These are phyloP conservation scores for Trimorus sp. DNA, from an alignment of 2,888 invertebrate genomes.

Conservation along the genomic window DNA sequence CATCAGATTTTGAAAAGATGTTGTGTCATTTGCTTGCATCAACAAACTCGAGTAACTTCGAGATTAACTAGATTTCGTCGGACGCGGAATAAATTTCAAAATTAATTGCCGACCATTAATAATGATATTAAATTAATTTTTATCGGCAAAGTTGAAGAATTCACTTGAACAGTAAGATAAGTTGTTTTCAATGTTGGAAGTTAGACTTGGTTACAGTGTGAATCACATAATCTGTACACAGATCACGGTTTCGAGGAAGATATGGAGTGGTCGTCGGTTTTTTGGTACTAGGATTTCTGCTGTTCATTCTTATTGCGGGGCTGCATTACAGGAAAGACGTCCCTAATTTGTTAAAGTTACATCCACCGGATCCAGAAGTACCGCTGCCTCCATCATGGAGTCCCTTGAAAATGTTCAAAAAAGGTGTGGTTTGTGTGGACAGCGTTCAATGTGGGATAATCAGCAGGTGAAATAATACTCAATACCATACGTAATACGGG, in stretches of 20 bases:
- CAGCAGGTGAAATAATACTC: slow-evolving; percentile 88
- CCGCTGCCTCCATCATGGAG: slow-evolving; percentile 87
- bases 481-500: no score
- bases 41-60: no score
- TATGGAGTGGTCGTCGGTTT: slow-evolving; percentile 68
- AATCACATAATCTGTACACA: slow-evolving; percentile 58
- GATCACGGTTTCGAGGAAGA: slow-evolving; percentile 68
- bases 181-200: not conserved
- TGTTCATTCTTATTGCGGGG: slow-evolving; percentile 39
- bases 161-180: not conserved
- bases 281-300: slow-evolving; percentile 66
- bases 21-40: no score
- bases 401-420: slow-evolving; percentile 85
- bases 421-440: slow-evolving; percentile 91
- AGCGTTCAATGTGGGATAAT: slow-evolving; percentile 88
- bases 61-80: no score
- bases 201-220: not conserved
- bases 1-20: no score
- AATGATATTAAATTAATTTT: no score
- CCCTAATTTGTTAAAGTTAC: slow-evolving; percentile 64
- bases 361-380: slow-evolving; percentile 86
- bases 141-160: no score
- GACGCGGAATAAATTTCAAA: no score
- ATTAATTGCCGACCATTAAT: no score
- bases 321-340: slow-evolving; percentile 31